Evolutionary conservation across 2,797 vertebrate genomes (phyloP).

Genomic region (Apodemus agrarius): DNA sequence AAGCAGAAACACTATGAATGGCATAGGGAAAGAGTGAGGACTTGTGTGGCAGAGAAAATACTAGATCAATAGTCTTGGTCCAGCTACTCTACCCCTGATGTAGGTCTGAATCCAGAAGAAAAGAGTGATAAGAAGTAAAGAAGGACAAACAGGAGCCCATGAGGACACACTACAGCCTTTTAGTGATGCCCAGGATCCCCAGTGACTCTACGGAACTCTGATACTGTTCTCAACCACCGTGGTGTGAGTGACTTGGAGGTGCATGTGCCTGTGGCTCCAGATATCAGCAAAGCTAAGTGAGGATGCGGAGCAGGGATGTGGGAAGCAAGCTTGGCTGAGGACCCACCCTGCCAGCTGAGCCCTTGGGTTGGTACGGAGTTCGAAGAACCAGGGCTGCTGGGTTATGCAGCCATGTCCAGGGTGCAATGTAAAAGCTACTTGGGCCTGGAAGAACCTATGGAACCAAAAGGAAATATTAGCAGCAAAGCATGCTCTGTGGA

Average conservation of each 20-base stretch:
- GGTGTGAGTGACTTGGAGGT: not conserved
- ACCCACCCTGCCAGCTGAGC: too few species aligned
- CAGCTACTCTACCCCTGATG: not conserved
- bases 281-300: not conserved
- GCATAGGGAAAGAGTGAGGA: not conserved
- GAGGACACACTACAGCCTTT: too few species aligned
- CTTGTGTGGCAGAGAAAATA: not conserved
- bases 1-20: not conserved
- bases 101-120: not conserved
- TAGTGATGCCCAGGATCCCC: not conserved
- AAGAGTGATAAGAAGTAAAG: not conserved
- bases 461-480: not conserved
- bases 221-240: not conserved
- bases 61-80: not conserved
- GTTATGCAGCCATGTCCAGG: not conserved
- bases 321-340: not conserved
- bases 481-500: not conserved
- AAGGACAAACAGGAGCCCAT: too few species aligned
- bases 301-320: accelerated
- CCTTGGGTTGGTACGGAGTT: not conserved
- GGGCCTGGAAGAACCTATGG: not conserved
- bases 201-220: not conserved
- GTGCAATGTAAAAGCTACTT: not conserved
- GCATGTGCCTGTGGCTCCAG: not conserved
- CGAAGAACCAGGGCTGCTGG: not conserved